Evolutionary conservation across 2,797 vertebrate species (phyloP).

Genomic region (Malurus splendens): DNA sequence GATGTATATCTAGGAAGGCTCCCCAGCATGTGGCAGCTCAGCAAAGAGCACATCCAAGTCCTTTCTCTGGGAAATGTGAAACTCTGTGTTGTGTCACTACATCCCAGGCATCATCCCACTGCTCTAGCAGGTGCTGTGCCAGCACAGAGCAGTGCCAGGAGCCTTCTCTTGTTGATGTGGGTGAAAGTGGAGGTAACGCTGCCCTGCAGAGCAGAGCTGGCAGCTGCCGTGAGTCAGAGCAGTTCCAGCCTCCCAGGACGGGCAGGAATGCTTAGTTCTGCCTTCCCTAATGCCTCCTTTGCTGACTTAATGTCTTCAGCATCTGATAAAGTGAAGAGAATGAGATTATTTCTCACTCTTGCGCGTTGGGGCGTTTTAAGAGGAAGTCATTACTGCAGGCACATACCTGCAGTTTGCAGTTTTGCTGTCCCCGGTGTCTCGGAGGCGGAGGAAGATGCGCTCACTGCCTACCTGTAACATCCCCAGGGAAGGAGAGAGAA

Average conservation of each 20-base stretch:
- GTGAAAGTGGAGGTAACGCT: neutral
- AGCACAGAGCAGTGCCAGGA: neutral
- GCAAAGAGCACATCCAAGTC: rapidly evolving
- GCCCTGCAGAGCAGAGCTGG: neutral
- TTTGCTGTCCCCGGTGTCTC: neutral
- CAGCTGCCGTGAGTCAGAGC: neutral
- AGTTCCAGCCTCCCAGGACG: neutral
- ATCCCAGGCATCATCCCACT: neutral
- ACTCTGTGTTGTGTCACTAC: neutral
- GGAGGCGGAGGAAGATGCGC: neutral
- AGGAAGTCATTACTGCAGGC: neutral
- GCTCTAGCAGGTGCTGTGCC: neutral
- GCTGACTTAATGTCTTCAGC: neutral
- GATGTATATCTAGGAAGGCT: neutral
- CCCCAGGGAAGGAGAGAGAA: neutral
- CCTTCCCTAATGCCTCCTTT: neutral
- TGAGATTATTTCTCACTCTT: neutral
- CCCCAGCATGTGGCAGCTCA: neutral
- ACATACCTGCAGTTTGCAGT: neutral
- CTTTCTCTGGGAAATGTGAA: neutral
- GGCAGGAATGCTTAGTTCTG: neutral
- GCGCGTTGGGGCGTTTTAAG: neutral
- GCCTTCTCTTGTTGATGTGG: neutral
- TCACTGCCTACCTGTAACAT: neutral
- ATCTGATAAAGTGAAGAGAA: neutral